Evolutionary conservation across 2,888 invertebrate species (phyloP), one percentile per base, ranked within the genome.

Genomic region (Monochamus alternatus): DNA sequence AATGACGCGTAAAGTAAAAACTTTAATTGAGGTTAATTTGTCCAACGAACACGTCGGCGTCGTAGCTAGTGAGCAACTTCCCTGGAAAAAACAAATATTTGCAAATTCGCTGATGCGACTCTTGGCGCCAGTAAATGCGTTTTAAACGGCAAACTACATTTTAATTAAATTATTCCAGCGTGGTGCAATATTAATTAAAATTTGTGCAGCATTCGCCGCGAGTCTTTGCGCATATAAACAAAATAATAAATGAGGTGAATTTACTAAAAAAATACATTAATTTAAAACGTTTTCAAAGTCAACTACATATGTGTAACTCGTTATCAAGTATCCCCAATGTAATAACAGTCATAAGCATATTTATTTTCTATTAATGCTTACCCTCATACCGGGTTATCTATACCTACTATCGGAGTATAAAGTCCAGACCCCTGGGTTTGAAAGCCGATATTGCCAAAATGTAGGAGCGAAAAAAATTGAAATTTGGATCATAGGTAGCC

Each of bases 181-280:
- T 44, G 7, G 70, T 62, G 68, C 62, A 58, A 69, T 60, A 74
- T 74, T 68, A 71, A 79, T 79, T 79, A 74, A 77, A 79, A 75
- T 74, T 77, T 75, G 73, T 74, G 74, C 60, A 59, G 75, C 72
- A 69, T 67, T 72, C 60, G 64, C 63, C 22, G 22, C 22, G 22
- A 22, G 1, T 22, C 22, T 66, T 3, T 38, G 38, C 5, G 38
- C 4, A 7, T 38, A 51, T 60, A 70, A 70, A 65, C 60, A 70
- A 60, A 38, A 38, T 38, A 38, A 38, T 38, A 38, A 38, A 38
- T 38, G 38, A 38, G 22, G 22, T 38, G 38, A 38, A 38, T 38
- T 38, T 38, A 22, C 22, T 38, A 5, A 38, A 38, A 38, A 5
- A 38, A 38, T 38, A 4, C 38, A 38, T 7, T 7, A 38, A 7